These are phyloP conservation scores for Argya squamiceps DNA, from an alignment of 2,797 vertebrate genomes.

Conservation along the genomic window DNA sequence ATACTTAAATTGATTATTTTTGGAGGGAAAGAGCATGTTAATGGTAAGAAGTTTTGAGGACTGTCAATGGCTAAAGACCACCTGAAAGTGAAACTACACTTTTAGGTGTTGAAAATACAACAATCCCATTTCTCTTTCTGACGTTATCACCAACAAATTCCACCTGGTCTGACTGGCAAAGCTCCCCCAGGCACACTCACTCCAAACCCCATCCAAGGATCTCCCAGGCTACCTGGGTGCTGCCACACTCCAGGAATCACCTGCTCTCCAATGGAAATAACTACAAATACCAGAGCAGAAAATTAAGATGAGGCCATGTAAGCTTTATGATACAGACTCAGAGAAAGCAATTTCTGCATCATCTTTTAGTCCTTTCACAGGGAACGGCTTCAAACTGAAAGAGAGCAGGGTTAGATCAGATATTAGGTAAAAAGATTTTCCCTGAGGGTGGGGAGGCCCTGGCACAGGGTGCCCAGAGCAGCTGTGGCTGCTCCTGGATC, in stretches of 20 bases:
- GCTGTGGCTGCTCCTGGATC: background rate
- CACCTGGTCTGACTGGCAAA: background rate
- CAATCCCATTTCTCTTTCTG: background rate
- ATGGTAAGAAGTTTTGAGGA: background rate
- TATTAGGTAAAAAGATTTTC: background rate
- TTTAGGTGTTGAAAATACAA: background rate
- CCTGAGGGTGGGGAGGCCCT: background rate
- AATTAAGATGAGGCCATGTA: background rate
- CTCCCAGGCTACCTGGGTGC: background rate
- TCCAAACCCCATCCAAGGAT: background rate
- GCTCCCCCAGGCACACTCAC: rapidly evolving
- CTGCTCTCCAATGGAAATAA: background rate
- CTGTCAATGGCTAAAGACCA: background rate
- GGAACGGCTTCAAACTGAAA: background rate
- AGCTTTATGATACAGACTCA: background rate
- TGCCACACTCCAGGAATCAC: background rate
- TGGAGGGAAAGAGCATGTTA: rapidly evolving
- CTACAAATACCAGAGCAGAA: background rate
- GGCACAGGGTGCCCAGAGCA: background rate
- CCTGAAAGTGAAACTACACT: background rate
- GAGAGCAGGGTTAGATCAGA: background rate
- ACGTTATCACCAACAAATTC: rapidly evolving
- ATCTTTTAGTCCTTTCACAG: background rate
- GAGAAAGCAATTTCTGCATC: background rate
- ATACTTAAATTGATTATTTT: background rate